Conservation (phyloP, 2,113 vertebrate genomes). For the Pandion haliaetus region DNA sequence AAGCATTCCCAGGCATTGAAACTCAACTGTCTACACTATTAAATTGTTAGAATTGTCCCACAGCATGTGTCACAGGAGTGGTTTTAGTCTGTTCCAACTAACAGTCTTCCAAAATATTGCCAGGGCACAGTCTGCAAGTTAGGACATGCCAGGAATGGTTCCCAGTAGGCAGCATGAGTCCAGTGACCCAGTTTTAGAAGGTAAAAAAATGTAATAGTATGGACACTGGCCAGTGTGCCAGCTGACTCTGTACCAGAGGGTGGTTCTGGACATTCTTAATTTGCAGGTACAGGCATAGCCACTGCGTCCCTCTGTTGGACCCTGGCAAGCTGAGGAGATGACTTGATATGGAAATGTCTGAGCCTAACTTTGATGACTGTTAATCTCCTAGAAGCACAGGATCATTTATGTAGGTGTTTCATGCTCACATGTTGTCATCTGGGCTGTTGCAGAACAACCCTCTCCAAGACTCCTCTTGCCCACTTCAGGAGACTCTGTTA, state of each 20-base stretch:
- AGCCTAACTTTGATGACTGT: neutral
- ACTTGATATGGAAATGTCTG: neutral
- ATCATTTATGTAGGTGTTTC: neutral
- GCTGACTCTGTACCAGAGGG: neutral
- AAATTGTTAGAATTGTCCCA: constrained; percentile 21
- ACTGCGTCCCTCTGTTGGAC: neutral
- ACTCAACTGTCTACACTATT: neutral
- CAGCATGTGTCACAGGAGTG: constrained; percentile 16
- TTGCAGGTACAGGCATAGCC: neutral
- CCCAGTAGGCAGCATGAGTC: neutral
- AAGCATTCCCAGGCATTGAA: neutral
- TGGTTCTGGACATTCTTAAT: neutral
- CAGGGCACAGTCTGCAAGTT: neutral
- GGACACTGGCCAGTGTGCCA: neutral
- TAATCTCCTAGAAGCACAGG: neutral
- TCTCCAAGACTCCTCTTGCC: neutral
- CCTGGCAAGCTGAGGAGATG: neutral
- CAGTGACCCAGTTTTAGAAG: neutral
- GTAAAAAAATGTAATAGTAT: neutral
- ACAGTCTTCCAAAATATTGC: neutral
- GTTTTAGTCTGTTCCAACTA: neutral
- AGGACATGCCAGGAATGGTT: neutral
- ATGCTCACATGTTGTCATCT: neutral
- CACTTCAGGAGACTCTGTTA: neutral
- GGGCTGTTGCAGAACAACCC: neutral